Evolutionary conservation across 2,888 invertebrate species (phyloP).

Genomic region (Lydus trimaculatus): DNA sequence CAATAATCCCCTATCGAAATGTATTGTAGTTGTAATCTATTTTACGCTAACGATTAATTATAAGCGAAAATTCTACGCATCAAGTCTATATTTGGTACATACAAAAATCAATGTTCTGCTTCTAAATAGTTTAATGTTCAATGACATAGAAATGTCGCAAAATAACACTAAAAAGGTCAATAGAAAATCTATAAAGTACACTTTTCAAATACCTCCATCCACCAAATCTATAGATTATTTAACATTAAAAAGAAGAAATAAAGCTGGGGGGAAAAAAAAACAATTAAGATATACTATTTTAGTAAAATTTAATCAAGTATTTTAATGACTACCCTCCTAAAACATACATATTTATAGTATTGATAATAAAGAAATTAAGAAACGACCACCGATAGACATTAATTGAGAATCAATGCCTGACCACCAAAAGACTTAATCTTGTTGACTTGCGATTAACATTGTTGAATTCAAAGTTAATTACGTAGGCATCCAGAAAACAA

Average conservation of each 20-base stretch:
- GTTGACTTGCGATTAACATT: conserved; percentile 18
- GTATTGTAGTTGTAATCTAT: too few relatives aligned
- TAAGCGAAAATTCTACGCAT: too few relatives aligned
- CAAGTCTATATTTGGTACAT: not conserved
- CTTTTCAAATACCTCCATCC: too few relatives aligned
- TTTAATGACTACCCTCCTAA: conserved; percentile 4
- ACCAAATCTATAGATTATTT: too few relatives aligned
- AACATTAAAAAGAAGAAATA: too few relatives aligned
- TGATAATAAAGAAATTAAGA: conserved; percentile 16
- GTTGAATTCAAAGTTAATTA: conserved; percentile 25
- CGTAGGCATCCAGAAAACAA: conserved; percentile 32
- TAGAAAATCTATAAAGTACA: too few relatives aligned
- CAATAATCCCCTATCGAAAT: too few relatives aligned
- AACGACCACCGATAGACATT: conserved; percentile 2
- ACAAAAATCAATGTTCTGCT: not conserved
- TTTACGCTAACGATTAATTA: too few relatives aligned
- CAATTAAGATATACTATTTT: not conserved
- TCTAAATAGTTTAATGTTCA: not conserved
- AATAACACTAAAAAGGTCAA: not conserved
- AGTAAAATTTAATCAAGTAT: not conserved
- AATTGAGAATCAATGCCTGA: conserved; percentile 8
- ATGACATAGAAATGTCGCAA: not conserved
- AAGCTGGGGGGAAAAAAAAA: too few relatives aligned
- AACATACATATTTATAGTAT: conserved; percentile 9
- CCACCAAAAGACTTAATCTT: conserved; percentile 11